phyloP scores from a whole-genome alignment of 2,888 invertebrate species.

The Pyrgus malvae region DNA sequence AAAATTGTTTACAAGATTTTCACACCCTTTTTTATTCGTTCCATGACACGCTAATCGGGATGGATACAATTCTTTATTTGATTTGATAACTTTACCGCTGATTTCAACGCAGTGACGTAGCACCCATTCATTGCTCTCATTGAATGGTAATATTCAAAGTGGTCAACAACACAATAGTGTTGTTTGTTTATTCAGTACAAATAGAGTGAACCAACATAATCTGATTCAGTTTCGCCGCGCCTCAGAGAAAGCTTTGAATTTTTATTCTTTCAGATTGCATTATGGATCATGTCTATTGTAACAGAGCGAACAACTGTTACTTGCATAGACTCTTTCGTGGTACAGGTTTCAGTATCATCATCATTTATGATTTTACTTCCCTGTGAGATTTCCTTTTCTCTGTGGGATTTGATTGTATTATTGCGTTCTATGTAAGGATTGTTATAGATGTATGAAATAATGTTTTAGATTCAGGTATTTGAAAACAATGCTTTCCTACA shows the following conservation, averaged over 20 bases:
- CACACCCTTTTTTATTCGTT: no score
- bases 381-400: no score
- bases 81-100: conserved; percentile 5
- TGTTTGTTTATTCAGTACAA: conserved; percentile 38
- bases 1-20: no score
- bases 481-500: no score
- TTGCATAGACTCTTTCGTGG: no score
- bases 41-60: no score
- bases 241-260: conserved; percentile 23
- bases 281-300: neutral
- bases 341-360: no score
- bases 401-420: no score
- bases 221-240: conserved; percentile 18
- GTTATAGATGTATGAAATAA: no score
- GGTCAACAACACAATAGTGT: conserved; percentile 31
- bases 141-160: conserved; percentile 36
- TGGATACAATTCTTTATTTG: neutral
- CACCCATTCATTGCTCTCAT: conserved; percentile 32
- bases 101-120: conserved; percentile 21
- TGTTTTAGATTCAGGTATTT: no score
- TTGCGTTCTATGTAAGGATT: no score
- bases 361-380: no score
- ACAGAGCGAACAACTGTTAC: neutral
- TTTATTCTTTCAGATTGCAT: conserved; percentile 1
- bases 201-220: conserved; percentile 29